phyloP scores from a whole-genome alignment of 2,888 invertebrate species.

The Cremastinae sp. region DNA sequence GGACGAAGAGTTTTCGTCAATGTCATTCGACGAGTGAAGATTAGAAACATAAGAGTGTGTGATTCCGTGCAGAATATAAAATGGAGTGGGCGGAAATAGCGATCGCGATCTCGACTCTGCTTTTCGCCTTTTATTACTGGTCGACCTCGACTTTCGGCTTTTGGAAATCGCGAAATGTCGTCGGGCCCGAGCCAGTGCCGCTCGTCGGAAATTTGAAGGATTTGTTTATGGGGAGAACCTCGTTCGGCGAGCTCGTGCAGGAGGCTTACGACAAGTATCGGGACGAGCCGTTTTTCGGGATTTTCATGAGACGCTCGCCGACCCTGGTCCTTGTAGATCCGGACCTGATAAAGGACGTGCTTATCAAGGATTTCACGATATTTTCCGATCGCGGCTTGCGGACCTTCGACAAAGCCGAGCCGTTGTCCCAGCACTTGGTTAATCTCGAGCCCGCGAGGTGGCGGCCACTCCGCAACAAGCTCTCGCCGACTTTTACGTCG shows the following conservation, averaged over 20 bases:
- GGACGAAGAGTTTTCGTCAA: neutral
- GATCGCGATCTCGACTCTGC: constrained; percentile 12
- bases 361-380: constrained; percentile 68
- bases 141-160: constrained; percentile 74
- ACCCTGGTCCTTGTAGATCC: constrained; percentile 67
- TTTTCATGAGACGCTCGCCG: constrained; percentile 65
- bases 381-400: constrained; percentile 67
- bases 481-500: constrained; percentile 81
- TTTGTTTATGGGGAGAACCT: constrained; percentile 71
- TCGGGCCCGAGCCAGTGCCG: constrained; percentile 76
- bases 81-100: constrained; percentile 51
- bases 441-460: constrained; percentile 78
- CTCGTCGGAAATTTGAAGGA: constrained; percentile 80
- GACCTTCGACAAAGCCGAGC: constrained; percentile 68
- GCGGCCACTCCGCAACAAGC: constrained; percentile 79
- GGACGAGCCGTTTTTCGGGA: constrained; percentile 64
- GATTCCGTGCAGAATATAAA: too few relatives aligned
- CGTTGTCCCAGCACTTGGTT: constrained; percentile 76
- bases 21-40: neutral
- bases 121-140: constrained; percentile 53
- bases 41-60: neutral
- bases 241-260: constrained; percentile 75
- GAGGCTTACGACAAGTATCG: constrained; percentile 64
- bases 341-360: constrained; percentile 68
- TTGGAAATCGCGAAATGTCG: constrained; percentile 79